Evolutionary conservation across 1,140 invertebrate species (phyloP).

Genomic region (Mizuhopecten yessoensis): DNA sequence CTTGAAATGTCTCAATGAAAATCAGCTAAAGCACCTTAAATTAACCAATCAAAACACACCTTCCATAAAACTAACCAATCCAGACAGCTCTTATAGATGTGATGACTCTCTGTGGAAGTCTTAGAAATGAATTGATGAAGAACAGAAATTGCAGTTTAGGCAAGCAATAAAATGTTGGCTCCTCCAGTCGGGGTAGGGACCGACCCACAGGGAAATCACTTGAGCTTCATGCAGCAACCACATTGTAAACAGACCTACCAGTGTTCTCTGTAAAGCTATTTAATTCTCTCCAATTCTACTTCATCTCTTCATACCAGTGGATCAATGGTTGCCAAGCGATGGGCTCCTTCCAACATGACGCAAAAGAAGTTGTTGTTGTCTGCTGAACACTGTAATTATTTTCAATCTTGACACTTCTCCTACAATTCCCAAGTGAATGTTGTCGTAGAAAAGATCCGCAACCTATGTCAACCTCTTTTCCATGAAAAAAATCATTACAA

Average conservation of each 20-base stretch:
- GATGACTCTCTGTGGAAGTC: neutral
- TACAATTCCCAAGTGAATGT: neutral
- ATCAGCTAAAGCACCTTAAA: too few relatives aligned
- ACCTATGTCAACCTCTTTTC: neutral
- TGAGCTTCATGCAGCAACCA: neutral
- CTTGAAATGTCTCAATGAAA: too few relatives aligned
- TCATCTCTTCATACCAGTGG: neutral
- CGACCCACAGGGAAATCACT: slow-evolving; percentile 12
- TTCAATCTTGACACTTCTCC: slow-evolving; percentile 2
- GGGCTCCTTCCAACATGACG: slow-evolving; percentile 21
- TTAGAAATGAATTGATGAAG: neutral
- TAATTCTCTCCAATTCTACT: slow-evolving; percentile 3
- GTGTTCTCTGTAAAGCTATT: slow-evolving; percentile 23
- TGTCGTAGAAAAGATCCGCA: neutral
- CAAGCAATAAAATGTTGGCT: neutral
- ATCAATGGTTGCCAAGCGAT: slow-evolving; percentile 37
- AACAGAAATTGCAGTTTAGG: neutral
- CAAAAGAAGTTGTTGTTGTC: slow-evolving; percentile 36
- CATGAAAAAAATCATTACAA: neutral
- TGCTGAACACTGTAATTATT: neutral
- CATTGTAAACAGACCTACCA: neutral
- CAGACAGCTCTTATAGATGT: neutral
- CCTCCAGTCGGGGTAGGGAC: neutral
- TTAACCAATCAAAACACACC: neutral
- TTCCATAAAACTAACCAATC: neutral